A percentile compares a stretch with the other conserved stretches of the same genome.
These are phyloP conservation scores for Peromyscus attwateri DNA, from an alignment of 2,797 vertebrate genomes.

Conservation along the genomic window DNA sequence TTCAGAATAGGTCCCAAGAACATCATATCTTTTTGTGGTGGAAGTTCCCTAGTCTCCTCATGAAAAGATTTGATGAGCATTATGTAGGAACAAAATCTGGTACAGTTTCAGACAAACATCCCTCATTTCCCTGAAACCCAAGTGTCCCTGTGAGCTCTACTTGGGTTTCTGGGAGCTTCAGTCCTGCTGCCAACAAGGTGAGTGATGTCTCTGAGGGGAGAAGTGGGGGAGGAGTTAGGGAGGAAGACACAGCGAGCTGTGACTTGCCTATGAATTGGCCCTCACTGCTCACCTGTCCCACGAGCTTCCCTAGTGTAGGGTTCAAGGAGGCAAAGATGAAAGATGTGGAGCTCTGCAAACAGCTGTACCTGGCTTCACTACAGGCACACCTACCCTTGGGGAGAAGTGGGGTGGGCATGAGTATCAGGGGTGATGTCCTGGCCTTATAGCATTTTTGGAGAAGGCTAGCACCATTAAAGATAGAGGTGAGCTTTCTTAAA, in stretches of 20 bases:
- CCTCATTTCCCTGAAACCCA: not conserved
- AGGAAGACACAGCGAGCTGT: not conserved
- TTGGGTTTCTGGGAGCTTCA: not conserved
- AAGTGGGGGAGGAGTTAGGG: no score
- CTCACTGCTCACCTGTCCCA: not conserved
- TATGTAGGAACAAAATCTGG: not conserved
- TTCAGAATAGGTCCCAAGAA: not conserved
- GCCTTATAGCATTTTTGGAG: not conserved
- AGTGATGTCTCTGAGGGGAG: not conserved
- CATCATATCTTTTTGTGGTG: not conserved
- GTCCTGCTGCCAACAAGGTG: not conserved
- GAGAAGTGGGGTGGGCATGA: not conserved
- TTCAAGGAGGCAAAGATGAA: fast-evolving
- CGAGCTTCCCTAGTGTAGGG: not conserved
- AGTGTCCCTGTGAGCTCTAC: not conserved
- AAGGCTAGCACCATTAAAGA: not conserved
- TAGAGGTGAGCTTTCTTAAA: not conserved
- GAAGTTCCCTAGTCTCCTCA: not conserved
- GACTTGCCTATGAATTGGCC: not conserved
- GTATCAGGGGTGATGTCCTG: not conserved
- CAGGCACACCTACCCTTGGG: not conserved
- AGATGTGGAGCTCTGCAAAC: not conserved
- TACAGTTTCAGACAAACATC: not conserved
- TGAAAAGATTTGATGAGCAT: not conserved
- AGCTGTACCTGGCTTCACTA: not conserved